Evolutionary conservation across 2,888 invertebrate species (phyloP), one percentile per base, ranked within the genome.

Genomic region (Dicranocentrus wangi): DNA sequence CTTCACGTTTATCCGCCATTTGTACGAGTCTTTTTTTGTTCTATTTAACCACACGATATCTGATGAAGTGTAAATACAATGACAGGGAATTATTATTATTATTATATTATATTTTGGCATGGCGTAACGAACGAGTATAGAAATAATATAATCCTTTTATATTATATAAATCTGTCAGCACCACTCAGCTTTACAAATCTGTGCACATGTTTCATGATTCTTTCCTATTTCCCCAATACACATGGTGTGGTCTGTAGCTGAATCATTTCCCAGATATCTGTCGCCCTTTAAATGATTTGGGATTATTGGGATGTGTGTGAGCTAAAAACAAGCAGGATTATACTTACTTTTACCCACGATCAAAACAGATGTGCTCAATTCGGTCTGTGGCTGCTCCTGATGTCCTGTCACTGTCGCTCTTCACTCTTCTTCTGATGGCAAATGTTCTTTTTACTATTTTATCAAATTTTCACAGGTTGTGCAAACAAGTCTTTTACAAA

Each of bases 381-480:
- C 28, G 32, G 10, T 32, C 32, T 32, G n/a, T n/a, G 32, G 10
- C 32, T 32, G 32, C n/a, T n/a, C n/a, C n/a, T n/a, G 32, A 32
- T 32, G 10, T 32, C n/a, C 32, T 32, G 32, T 32, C 32, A 32
- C 5, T n/a, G n/a, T n/a, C n/a, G n/a, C n/a, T n/a, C n/a, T n/a
- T n/a, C n/a, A n/a, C n/a, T n/a, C n/a, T n/a, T n/a, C 15, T 7
- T 5, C 55, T 58, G 60, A 32, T 47, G 60, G 42, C 78, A 70
- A 61, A 65, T 55, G 65, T 47, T 66, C 42, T 66, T 72, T 32
- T 55, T 43, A 55, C 71, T 79, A 42, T 72, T 70, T 73, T 80
- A 80, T 80, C 73, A 73, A 80, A 80, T 72, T 80, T 73, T 73
- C 80, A 80, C 80, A 80, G 80, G 73, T 80, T 80, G 80, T 51